Percentiles rank a stretch among this genome's conserved stretches.
Evolutionary conservation across 2,113 vertebrate species (phyloP).

Genomic region (Pseudorasbora parva): DNA sequence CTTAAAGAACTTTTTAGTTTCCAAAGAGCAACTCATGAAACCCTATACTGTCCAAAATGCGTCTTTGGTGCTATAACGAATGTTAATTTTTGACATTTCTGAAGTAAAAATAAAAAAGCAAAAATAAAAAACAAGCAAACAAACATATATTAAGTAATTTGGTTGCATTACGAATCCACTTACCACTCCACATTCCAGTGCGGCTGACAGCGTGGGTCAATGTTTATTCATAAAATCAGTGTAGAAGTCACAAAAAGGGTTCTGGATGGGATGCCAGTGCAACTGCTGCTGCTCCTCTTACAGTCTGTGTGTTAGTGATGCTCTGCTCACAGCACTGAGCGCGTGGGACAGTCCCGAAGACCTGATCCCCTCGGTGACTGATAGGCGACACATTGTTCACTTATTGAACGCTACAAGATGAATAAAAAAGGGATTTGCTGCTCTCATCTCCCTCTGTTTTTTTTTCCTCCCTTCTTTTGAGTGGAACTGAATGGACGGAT

Average conservation of each 20-base stretch:
- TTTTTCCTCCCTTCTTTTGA: constrained; percentile 73
- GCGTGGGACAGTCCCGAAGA: constrained; percentile 81
- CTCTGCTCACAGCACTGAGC: constrained; percentile 77
- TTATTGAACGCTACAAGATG: constrained; percentile 86
- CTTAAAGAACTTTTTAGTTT: background rate
- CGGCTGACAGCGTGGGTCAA: constrained; percentile 47
- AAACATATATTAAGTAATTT: background rate
- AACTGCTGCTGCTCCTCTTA: constrained; percentile 61
- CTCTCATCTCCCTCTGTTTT: constrained; percentile 84
- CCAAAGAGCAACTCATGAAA: background rate
- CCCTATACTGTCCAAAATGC: background rate
- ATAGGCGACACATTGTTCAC: constrained; percentile 89
- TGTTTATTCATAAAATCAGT: constrained; percentile 16
- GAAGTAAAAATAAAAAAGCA: background rate
- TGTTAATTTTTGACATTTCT: too few species aligned
- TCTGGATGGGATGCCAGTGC: constrained; percentile 64
- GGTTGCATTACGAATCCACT: constrained; percentile 58
- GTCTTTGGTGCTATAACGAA: background rate
- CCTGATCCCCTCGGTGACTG: constrained; percentile 83
- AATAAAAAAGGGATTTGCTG: constrained; percentile 87
- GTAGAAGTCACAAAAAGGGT: constrained; percentile 62
- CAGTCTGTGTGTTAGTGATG: constrained; percentile 77
- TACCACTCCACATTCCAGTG: constrained; percentile 68
- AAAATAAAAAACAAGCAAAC: too few species aligned
- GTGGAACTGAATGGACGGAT: constrained; percentile 83